These are phyloP conservation scores for Hypena proboscidalis DNA, from an alignment of 2,888 invertebrate genomes.

Conservation along the genomic window DNA sequence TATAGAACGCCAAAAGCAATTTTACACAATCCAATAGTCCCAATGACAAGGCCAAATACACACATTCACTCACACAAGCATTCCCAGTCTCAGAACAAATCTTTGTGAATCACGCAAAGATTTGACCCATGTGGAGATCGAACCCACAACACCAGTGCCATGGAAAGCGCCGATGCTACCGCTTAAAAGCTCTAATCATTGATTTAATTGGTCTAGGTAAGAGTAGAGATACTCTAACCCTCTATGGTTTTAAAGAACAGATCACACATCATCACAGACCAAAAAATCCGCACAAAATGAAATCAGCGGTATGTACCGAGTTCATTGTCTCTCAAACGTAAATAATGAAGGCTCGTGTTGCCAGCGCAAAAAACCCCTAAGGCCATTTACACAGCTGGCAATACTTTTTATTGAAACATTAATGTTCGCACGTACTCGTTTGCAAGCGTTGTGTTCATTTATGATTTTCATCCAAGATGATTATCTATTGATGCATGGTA, in stretches of 20 bases:
- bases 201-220: too few relatives aligned
- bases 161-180: too few relatives aligned
- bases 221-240: too few relatives aligned
- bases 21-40: too few relatives aligned
- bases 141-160: too few relatives aligned
- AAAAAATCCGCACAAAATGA: slow-evolving; percentile 16
- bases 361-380: slow-evolving; percentile 34
- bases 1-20: too few relatives aligned
- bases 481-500: background rate
- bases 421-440: slow-evolving; percentile 38
- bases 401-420: slow-evolving; percentile 38
- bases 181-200: too few relatives aligned
- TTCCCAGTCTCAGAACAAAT: too few relatives aligned
- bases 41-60: too few relatives aligned
- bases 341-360: slow-evolving; percentile 34
- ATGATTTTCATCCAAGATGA: slow-evolving; percentile 4
- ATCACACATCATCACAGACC: slow-evolving; percentile 8
- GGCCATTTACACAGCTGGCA: slow-evolving; percentile 44
- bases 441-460: slow-evolving; percentile 7
- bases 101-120: too few relatives aligned
- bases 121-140: too few relatives aligned
- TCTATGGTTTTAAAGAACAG: slow-evolving; percentile 4
- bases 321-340: slow-evolving; percentile 41
- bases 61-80: too few relatives aligned
- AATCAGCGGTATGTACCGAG: slow-evolving; percentile 23